Conservation (phyloP, 2,797 vertebrate species). For the Pterois miles region DNA sequence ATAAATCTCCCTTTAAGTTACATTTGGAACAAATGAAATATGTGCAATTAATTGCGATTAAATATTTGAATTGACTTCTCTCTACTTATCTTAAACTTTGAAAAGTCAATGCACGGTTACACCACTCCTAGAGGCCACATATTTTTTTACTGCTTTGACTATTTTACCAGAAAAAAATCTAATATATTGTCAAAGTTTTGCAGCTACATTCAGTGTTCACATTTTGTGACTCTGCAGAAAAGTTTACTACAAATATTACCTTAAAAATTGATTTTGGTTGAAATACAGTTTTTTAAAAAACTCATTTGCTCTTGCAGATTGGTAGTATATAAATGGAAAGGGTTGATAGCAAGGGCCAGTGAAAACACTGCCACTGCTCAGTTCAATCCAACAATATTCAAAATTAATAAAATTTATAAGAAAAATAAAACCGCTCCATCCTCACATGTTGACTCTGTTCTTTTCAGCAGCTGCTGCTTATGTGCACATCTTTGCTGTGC, state of each 20-base stretch:
- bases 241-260: not conserved
- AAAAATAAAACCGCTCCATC: constrained; percentile 1
- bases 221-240: not conserved
- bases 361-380: not conserved
- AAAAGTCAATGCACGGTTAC: not conserved
- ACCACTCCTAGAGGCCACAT: not conserved
- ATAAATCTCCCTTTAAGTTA: too few species aligned
- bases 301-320: not conserved
- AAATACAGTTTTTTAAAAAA: not conserved
- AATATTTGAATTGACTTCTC: too few species aligned
- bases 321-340: not conserved
- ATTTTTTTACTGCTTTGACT: not conserved
- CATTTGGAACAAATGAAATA: too few species aligned
- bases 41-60: too few species aligned
- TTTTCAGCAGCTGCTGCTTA: not conserved
- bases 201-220: not conserved
- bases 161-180: not conserved
- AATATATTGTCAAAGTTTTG: not conserved
- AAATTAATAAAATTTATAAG: not conserved
- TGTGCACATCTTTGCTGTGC: not conserved
- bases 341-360: not conserved
- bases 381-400: not conserved
- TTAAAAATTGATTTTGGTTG: not conserved
- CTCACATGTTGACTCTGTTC: not conserved
- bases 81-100: too few species aligned